These are phyloP conservation scores for Trichonephila clavipes DNA, from an alignment of 1,140 invertebrate genomes.

Conservation along the genomic window DNA sequence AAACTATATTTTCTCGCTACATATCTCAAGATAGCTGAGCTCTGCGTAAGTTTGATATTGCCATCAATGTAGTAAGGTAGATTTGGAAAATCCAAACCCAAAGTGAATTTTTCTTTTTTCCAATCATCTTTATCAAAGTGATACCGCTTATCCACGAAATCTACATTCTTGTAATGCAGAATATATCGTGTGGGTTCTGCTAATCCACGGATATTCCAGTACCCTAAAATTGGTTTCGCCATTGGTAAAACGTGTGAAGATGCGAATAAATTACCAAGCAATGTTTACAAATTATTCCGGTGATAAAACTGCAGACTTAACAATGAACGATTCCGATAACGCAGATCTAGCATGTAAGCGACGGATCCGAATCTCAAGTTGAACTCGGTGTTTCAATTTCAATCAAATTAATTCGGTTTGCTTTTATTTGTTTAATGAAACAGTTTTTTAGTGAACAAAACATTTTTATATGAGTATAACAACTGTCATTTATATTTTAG, in stretches of 20 bases:
- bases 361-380: no score
- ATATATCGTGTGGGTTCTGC: slow-evolving; percentile 88
- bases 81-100: slow-evolving; percentile 80
- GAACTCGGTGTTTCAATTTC: no score
- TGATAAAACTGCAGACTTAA: no score
- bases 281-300: no score
- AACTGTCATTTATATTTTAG: no score
- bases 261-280: no score
- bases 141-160: slow-evolving; percentile 85
- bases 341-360: no score
- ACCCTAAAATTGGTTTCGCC: slow-evolving; percentile 81
- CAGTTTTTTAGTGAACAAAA: no score
- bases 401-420: no score
- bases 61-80: slow-evolving; percentile 77
- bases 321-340: no score
- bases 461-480: no score
- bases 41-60: slow-evolving; percentile 80
- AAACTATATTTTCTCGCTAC: slow-evolving; percentile 80
- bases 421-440: no score
- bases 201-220: slow-evolving; percentile 86
- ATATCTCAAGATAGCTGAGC: slow-evolving; percentile 82
- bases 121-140: slow-evolving; percentile 76
- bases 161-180: slow-evolving; percentile 85
- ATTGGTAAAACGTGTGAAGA: neutral
- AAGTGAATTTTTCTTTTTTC: slow-evolving; percentile 79